A percentile compares a stretch with the other conserved stretches of the same genome.
phyloP scores from a whole-genome alignment of 2,113 vertebrate genomes.

The Epinephelus moara region DNA sequence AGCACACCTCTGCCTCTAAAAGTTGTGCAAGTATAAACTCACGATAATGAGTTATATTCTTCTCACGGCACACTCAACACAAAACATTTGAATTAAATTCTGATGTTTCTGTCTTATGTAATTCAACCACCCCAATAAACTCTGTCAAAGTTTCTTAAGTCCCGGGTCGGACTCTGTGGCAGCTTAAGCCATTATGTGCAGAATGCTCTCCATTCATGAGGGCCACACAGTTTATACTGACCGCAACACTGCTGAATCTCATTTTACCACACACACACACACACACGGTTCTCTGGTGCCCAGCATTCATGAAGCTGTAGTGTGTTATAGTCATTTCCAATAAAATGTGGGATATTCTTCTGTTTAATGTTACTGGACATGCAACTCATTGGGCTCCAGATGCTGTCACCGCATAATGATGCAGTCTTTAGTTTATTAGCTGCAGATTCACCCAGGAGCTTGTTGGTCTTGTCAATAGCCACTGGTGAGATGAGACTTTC shows the following conservation, averaged over 20 bases:
- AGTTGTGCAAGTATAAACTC: background rate
- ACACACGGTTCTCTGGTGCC: background rate
- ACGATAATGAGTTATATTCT: background rate
- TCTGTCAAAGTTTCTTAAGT: background rate
- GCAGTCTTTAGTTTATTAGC: constrained; percentile 17
- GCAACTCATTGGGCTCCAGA: background rate
- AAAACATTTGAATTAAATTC: background rate
- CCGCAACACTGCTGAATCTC: constrained; percentile 2
- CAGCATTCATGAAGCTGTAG: constrained; percentile 10
- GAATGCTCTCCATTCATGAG: constrained; percentile 17
- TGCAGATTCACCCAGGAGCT: constrained; percentile 25
- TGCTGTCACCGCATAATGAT: background rate
- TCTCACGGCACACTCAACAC: background rate
- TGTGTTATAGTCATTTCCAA: constrained; percentile 4
- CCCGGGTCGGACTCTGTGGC: background rate
- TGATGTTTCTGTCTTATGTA: constrained; percentile 1
- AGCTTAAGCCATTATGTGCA: constrained; percentile 8
- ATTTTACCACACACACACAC: constrained; percentile 13
- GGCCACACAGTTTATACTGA: background rate
- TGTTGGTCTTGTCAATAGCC: constrained; percentile 41
- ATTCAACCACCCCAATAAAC: constrained; percentile 4
- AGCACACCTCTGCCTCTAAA: background rate
- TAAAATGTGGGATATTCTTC: background rate
- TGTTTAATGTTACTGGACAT: constrained; percentile 29
- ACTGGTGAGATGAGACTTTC: constrained; percentile 41